Percentiles rank a stretch among this genome's conserved stretches.
phyloP scores from a whole-genome alignment of 2,113 vertebrate species.

The Numenius arquata region DNA sequence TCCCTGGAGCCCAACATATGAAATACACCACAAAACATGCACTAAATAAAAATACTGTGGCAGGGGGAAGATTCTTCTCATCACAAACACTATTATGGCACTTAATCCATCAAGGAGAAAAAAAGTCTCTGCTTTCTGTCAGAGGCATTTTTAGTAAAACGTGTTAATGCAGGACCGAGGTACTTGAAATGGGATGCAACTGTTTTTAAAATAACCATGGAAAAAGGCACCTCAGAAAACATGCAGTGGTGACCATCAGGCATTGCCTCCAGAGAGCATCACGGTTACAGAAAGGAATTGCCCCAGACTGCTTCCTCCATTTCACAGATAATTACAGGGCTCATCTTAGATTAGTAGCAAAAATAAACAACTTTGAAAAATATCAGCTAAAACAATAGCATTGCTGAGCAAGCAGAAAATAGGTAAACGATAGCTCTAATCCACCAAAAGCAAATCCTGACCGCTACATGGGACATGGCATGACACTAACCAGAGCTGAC shows the following conservation, averaged over 20 bases:
- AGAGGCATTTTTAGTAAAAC: neutral
- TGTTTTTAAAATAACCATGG: neutral
- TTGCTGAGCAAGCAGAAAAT: conserved; percentile 30
- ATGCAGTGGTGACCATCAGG: neutral
- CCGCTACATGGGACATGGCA: neutral
- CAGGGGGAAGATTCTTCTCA: neutral
- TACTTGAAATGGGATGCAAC: neutral
- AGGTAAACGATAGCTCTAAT: conserved; percentile 10
- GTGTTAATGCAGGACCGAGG: neutral
- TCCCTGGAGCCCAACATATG: neutral
- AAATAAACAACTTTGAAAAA: conserved; percentile 52
- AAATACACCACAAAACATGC: neutral
- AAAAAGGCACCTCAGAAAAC: neutral
- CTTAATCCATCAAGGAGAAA: neutral
- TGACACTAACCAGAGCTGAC: neutral
- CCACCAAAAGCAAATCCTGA: conserved; percentile 31
- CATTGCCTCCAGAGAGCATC: neutral
- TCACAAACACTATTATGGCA: neutral
- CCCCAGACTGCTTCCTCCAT: neutral
- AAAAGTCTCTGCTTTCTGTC: neutral
- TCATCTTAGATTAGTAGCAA: conserved; percentile 48
- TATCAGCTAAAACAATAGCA: conserved; percentile 29
- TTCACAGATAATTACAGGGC: conserved; percentile 37
- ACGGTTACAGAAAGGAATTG: neutral
- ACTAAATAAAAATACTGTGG: neutral